Conservation (phyloP, 2,113 vertebrate species). For the Stigmatopora argus region DNA sequence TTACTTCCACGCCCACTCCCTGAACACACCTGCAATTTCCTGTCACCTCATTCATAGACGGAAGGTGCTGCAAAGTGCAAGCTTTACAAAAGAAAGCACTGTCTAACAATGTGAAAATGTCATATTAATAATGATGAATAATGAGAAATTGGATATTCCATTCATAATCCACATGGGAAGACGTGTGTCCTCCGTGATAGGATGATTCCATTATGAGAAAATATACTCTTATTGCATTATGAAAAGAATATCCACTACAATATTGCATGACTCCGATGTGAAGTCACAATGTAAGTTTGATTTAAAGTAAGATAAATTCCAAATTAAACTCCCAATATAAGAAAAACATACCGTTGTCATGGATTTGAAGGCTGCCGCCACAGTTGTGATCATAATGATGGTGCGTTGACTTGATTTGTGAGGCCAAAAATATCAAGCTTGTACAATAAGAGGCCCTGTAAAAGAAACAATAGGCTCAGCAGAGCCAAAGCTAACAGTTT, state of each 20-base stretch:
- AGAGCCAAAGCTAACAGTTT: conserved; percentile 49
- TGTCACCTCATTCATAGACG: conserved; percentile 24
- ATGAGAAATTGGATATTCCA: background rate
- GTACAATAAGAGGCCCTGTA: conserved; percentile 4
- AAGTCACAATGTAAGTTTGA: too few relatives aligned
- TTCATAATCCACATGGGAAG: too few relatives aligned
- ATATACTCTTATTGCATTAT: too few relatives aligned
- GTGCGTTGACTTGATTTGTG: conserved; percentile 19
- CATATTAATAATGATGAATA: too few relatives aligned
- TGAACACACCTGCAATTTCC: conserved; percentile 67
- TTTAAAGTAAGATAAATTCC: too few relatives aligned
- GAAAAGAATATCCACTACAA: too few relatives aligned
- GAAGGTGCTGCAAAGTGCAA: background rate
- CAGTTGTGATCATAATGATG: background rate
- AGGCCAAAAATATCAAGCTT: conserved; percentile 2
- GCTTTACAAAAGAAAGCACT: background rate
- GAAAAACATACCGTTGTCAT: conserved; percentile 50
- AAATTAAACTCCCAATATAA: background rate
- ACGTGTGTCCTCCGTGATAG: too few relatives aligned
- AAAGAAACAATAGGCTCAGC: conserved; percentile 24
- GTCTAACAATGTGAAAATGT: background rate
- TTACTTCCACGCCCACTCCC: conserved; percentile 61
- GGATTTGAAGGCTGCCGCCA: conserved; percentile 5
- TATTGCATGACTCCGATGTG: too few relatives aligned
- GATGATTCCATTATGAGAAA: too few relatives aligned